Evolutionary conservation across 2,113 vertebrate species (phyloP).

Genomic region (Okapia johnstoni): DNA sequence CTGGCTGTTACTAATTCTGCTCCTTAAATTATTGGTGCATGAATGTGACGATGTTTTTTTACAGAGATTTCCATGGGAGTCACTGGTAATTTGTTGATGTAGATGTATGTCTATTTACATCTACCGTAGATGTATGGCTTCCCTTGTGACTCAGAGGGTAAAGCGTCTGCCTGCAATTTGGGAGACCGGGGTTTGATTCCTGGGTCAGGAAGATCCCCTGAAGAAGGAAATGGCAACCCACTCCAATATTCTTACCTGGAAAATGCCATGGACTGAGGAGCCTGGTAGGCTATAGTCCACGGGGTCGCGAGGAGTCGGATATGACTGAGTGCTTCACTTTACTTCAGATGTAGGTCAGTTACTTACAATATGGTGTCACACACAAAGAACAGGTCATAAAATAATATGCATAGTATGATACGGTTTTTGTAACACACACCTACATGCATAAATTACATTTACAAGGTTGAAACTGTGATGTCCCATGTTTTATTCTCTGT

Average conservation of each 20-base stretch:
- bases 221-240: neutral
- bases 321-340: fast-evolving
- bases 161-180: neutral
- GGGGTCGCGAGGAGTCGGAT: fast-evolving
- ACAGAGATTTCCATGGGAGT: neutral
- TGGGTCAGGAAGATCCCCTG: neutral
- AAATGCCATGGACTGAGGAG: neutral
- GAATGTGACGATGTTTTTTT: neutral
- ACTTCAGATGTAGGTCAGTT: neutral
- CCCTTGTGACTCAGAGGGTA: neutral
- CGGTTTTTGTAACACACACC: neutral
- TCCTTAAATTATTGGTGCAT: neutral
- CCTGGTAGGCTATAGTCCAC: neutral
- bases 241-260: neutral
- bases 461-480: neutral
- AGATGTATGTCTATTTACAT: neutral
- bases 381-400: neutral
- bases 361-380: neutral
- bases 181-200: neutral
- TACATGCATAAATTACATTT: neutral
- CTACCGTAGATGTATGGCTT: neutral
- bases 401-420: neutral
- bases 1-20: neutral
- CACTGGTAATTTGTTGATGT: neutral
- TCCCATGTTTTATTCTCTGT: neutral